Conservation (phyloP, 2,113 vertebrate species). For the Peromyscus maniculatus region DNA sequence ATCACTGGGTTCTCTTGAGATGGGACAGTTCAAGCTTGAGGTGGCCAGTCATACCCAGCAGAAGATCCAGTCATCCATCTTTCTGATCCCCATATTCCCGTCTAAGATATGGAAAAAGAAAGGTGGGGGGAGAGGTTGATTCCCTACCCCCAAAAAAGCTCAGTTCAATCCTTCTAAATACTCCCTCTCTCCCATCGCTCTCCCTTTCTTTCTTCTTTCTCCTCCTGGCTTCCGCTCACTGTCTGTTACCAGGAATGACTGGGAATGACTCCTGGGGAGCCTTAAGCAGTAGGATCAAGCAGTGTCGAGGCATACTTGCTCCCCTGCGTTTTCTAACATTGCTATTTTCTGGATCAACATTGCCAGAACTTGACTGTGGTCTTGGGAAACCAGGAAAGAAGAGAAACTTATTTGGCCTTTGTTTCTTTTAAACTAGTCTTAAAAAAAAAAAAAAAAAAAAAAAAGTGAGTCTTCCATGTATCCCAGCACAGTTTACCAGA, state of each 20-base stretch:
- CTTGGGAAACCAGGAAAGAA: not conserved
- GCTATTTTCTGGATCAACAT: not conserved
- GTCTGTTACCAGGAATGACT: not conserved
- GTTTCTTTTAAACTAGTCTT: conserved; percentile 34
- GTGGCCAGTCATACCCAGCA: not conserved
- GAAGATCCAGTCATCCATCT: not conserved
- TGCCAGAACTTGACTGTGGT: not conserved
- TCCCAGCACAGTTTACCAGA: not conserved
- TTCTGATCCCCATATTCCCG: not conserved
- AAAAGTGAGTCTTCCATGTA: not conserved
- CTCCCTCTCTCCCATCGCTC: not conserved
- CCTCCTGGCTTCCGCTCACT: not conserved
- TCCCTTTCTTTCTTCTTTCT: not conserved
- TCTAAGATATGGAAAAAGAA: not conserved
- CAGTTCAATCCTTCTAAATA: not conserved
- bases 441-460: not conserved
- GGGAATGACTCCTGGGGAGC: not conserved
- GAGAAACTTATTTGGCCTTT: not conserved
- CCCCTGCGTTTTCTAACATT: not conserved
- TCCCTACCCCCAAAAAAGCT: not conserved
- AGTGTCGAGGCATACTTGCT: not conserved
- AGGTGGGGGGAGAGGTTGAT: not conserved
- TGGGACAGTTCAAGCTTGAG: not conserved
- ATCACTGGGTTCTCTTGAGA: not conserved
- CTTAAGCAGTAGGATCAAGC: not conserved